Evolutionary conservation across 2,888 invertebrate species (phyloP).

Genomic region (Minunthozetes semirufus): DNA sequence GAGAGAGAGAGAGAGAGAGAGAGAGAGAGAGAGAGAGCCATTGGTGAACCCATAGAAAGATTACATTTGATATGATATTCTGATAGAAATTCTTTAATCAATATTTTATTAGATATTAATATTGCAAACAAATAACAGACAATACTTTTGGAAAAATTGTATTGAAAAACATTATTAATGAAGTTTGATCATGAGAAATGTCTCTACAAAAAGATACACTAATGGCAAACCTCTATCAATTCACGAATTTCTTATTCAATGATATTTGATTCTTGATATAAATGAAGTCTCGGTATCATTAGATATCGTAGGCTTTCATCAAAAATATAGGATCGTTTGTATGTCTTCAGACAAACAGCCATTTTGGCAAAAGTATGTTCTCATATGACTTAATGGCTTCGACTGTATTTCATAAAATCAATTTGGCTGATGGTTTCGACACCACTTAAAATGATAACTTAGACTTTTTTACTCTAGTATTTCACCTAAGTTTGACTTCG

Average conservation of each 20-base stretch:
- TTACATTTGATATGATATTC: not conserved
- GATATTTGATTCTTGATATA: no score
- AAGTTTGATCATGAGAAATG: no score
- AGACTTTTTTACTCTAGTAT: no score
- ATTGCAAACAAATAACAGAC: no score
- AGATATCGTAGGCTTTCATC: no score
- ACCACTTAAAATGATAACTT: slow-evolving; percentile 11
- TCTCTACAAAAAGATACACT: no score
- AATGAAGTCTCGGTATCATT: no score
- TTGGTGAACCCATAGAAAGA: not conserved
- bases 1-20: not conserved
- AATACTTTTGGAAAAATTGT: no score
- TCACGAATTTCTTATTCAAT: no score
- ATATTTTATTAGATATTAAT: not conserved
- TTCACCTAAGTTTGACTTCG: not conserved
- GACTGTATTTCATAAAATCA: slow-evolving; percentile 7
- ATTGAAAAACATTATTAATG: no score
- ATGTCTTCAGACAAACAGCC: not conserved
- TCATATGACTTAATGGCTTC: not conserved
- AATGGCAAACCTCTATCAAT: no score
- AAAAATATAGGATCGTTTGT: not conserved
- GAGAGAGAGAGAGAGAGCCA: not conserved
- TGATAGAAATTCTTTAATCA: not conserved
- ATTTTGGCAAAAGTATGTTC: not conserved
- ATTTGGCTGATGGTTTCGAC: slow-evolving; percentile 18